phyloP scores from a whole-genome alignment of 2,113 vertebrate genomes.

The Oncorhynchus mykiss region DNA sequence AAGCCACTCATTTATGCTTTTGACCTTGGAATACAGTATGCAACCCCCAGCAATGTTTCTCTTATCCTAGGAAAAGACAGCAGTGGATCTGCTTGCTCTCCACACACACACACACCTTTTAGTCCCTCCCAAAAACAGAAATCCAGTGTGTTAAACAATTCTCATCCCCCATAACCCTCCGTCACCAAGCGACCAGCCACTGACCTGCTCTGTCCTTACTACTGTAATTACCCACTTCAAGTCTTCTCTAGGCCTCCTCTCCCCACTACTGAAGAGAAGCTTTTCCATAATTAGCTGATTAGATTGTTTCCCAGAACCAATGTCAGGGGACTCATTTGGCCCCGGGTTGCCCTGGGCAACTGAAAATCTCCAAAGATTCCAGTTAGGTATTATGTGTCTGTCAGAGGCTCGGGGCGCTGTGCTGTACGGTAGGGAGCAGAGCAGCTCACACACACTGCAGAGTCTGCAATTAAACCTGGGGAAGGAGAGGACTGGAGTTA shows the following conservation, averaged over 20 bases:
- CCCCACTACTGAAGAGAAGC: conserved; percentile 39
- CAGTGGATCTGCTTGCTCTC: neutral
- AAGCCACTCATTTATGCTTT: conserved; percentile 41
- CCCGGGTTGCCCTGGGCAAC: conserved; percentile 47
- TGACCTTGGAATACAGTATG: conserved; percentile 56
- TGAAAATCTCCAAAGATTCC: neutral
- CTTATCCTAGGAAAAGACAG: neutral
- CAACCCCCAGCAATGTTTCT: neutral
- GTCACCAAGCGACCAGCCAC: neutral
- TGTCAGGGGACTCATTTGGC: conserved; percentile 46
- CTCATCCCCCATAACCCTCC: conserved; percentile 26
- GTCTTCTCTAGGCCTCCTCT: conserved; percentile 29
- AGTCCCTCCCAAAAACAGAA: conserved; percentile 6
- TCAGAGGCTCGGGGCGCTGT: conserved; percentile 12
- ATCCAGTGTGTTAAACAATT: conserved; percentile 18
- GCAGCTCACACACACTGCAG: conserved; percentile 11
- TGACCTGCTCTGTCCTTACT: neutral
- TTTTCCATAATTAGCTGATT: conserved; percentile 56
- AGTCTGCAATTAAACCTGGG: neutral
- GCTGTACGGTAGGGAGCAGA: neutral
- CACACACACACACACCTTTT: neutral
- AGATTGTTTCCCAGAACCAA: conserved; percentile 33
- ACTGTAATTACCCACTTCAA: neutral
- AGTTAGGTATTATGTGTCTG: neutral
- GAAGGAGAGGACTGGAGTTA: too few species aligned